Evolutionary conservation across 2,113 vertebrate species (phyloP), one percentile per base, ranked within the genome.

Genomic region (Petrocephalus zakoni): DNA sequence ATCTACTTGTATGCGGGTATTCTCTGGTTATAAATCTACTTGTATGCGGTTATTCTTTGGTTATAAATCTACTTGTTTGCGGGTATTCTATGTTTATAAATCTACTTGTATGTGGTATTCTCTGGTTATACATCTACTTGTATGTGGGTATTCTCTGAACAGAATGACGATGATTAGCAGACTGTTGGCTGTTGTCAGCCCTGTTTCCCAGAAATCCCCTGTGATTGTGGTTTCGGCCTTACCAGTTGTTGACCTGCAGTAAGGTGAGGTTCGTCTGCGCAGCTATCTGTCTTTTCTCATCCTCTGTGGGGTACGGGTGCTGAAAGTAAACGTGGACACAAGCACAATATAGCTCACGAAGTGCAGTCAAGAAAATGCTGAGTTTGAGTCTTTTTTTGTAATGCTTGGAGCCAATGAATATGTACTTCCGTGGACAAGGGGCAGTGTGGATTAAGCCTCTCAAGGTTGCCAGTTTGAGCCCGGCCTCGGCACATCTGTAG

Each of bases 201-300:
- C 55, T 37, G n/a, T 56, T 15, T 5, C 49, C 25, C 49, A 55
- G 29, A 0, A 55, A 17, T 56, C 22, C 51, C 15, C 17, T 37
- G 47, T 53, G 17, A 4, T 78, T 29, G 4, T 21, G 68, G 11
- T 15, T 53, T 42, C 13, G 11, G 52, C 90, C 97, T 97, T 94
- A 99, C 98, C 98, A 99, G 96, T 99, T 99, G 96, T 99, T 99
- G 91, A 99, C 98, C 95, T 99, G 98, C 93, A 99, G 93, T 89
- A 99, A 97, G 85, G 98, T 99, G 88, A 99, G 96, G 94, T 96
- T 99, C 58, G 98, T 99, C 93, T 99, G 98, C 91, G 95, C 98
- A 0, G 98, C 98, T 0, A 99, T 99, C 95, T 99, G 98, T 90
- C 98, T 95, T 92, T 99, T 99, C 95, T 99, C 98, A 0, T 99